Base-by-base conservation (phyloP, 1,140 invertebrate species). In the Tachypleus tridentatus region DNA sequence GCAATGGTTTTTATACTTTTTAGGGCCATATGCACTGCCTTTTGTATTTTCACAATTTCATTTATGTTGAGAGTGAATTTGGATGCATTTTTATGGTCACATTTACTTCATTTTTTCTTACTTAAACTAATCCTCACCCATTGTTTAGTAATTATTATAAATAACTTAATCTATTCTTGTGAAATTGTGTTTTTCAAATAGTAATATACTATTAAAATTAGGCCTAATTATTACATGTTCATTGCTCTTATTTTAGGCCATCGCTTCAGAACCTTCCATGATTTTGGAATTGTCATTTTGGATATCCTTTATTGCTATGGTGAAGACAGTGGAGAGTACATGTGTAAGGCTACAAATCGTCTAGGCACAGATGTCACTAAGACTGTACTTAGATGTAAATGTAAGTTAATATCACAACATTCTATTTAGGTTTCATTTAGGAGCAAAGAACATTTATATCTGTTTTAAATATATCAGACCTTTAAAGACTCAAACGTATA, bases 261-360 rank as follows among this genome's bases (percentile, higher is more conserved):
- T 79, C 86, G 93, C 65, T 97, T 93, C 75, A 85, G 92, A 70
- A 96, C 92, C 58, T 93, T 95, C 86, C 91, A 97, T 75, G 94
- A 98, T 75, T 97, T 97, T 79, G 93, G 81, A 52, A 93, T 96
- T 74, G 94, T 97, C 51, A 93, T 96, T 71, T 81, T 98, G 64
- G 94, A 97, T 73, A 95, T 98, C 66, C 78, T 97, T 2, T 97
- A 97, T 74, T 96, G 92, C 71, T 97, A 97, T 74, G 91, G 92
- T 77, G 93, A 97, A 79, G 97, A 98, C 76, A 93, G 91, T 59
- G 94, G 95, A 51, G 84, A 87, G 29, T 95, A 93, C 73, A 91
- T 93, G 80, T 93, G 91, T 74, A 82, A 91, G 69, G 93, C 95
- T 29, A 86, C 86, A 9, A 97, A 97, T 73, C 90, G 92, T 76